Evolutionary conservation across 2,888 invertebrate genomes (phyloP).

Genomic region (Lasioglossum calceatum): DNA sequence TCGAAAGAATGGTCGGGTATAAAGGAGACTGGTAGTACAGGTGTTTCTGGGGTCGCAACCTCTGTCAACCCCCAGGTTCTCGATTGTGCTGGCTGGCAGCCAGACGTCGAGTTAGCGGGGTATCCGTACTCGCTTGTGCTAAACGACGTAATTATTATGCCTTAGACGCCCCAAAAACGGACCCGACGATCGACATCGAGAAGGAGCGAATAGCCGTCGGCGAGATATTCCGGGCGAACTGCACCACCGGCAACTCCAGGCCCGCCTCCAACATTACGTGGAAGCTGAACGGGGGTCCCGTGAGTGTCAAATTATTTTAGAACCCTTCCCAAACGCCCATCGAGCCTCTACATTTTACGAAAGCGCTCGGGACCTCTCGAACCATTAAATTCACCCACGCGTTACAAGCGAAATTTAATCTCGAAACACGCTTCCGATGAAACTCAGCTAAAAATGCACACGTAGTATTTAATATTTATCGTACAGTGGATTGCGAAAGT

Average conservation of each 20-base stretch:
- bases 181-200: constrained; percentile 80
- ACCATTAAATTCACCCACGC: not conserved
- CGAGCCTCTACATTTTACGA: not conserved
- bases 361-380: not conserved
- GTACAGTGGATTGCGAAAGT: not conserved
- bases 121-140: constrained; percentile 64
- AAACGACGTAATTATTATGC: constrained; percentile 76
- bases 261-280: constrained; percentile 82
- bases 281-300: constrained; percentile 80
- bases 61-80: constrained; percentile 25
- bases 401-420: constrained; percentile 33
- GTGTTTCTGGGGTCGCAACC: constrained; percentile 15
- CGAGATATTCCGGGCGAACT: constrained; percentile 81
- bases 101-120: constrained; percentile 74
- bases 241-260: constrained; percentile 81
- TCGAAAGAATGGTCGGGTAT: constrained; percentile 1
- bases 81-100: constrained; percentile 67
- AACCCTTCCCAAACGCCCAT: not conserved
- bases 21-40: constrained; percentile 10
- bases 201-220: constrained; percentile 79
- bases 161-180: constrained; percentile 82
- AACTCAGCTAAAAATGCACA: not conserved
- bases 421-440: constrained; percentile 10
- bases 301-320: constrained; percentile 74
- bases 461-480: not conserved